A percentile compares a stretch with the other conserved stretches of the same genome.
Evolutionary conservation across 2,888 invertebrate genomes (phyloP).

Genomic region (Acrobasis consociella): DNA sequence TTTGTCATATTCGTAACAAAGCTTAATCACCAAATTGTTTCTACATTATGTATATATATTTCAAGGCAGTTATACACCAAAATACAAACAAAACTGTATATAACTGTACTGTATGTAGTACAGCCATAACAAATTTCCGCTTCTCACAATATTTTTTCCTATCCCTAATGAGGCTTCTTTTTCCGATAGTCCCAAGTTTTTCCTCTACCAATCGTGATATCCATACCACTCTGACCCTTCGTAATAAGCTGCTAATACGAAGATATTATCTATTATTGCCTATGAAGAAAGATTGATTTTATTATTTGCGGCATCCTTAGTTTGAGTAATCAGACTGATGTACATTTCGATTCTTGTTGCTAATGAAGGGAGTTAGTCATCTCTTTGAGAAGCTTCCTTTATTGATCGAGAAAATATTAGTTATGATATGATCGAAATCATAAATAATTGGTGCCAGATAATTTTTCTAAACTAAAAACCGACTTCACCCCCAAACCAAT

Average conservation of each 20-base stretch:
- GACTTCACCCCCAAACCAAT: too few species aligned
- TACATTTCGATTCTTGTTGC: conserved; percentile 13
- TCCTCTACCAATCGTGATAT: conserved; percentile 47
- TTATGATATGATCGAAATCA: too few species aligned
- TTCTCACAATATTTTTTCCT: conserved; percentile 48
- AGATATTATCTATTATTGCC: conserved; percentile 42
- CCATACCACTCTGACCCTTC: conserved; percentile 41
- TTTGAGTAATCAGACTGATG: conserved; percentile 19
- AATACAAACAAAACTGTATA: not conserved
- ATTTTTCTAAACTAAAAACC: too few species aligned
- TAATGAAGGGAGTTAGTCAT: not conserved
- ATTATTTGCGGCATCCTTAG: conserved; percentile 20
- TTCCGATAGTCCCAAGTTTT: conserved; percentile 49
- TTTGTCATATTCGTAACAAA: not conserved
- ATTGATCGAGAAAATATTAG: too few species aligned
- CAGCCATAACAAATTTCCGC: conserved; percentile 40
- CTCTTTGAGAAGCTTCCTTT: too few species aligned
- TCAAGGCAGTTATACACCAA: not conserved
- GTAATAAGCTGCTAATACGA: conserved; percentile 45
- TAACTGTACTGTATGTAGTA: too few species aligned
- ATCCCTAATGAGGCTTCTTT: conserved; percentile 52
- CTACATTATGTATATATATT: not conserved
- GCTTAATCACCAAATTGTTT: not conserved
- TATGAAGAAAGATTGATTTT: conserved; percentile 25
- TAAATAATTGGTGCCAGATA: too few species aligned